Percentiles rank a stretch among this genome's conserved stretches.
Conservation (phyloP, 2,888 invertebrate genomes). For the Epinotia demarniana region DNA sequence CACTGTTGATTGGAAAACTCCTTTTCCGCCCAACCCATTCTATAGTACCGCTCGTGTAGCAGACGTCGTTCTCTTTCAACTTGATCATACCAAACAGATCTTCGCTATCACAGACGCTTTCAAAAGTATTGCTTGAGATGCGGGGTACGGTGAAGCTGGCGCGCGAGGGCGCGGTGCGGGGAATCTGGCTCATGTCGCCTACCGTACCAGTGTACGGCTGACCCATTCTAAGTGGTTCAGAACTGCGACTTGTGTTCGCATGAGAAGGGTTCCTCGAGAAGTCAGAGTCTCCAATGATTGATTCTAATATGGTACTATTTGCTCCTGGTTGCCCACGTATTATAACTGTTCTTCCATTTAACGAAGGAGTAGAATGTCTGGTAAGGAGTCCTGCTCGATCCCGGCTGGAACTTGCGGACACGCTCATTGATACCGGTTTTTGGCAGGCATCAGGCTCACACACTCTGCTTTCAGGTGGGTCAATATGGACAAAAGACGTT, state of each 20-base stretch:
- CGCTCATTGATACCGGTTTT: not conserved
- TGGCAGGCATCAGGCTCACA: conserved; percentile 47
- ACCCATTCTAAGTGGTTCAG: conserved; percentile 42
- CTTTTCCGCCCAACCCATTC: conserved; percentile 80
- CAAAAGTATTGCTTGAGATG: conserved; percentile 52
- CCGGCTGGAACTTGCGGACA: not conserved
- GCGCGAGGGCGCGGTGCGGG: conserved; percentile 70
- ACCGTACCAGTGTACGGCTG: conserved; percentile 54
- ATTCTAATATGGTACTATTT: conserved; percentile 60
- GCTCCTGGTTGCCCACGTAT: conserved; percentile 54
- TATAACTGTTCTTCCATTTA: conserved; percentile 14
- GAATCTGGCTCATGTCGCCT: conserved; percentile 74
- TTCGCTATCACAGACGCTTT: conserved; percentile 50
- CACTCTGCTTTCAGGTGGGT: conserved; percentile 53
- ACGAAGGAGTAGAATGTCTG: conserved; percentile 3
- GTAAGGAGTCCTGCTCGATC: not conserved
- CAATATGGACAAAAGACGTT: conserved; percentile 70
- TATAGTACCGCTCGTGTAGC: conserved; percentile 79
- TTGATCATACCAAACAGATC: conserved; percentile 78
- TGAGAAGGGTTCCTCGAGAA: conserved; percentile 21
- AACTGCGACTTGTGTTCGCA: conserved; percentile 5
- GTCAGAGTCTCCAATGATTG: conserved; percentile 43
- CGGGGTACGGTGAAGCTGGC: conserved; percentile 70
- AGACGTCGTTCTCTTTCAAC: conserved; percentile 75
- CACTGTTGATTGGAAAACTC: conserved; percentile 74